phyloP scores from a whole-genome alignment of 2,888 invertebrate genomes.

The Platypus cylindrus region DNA sequence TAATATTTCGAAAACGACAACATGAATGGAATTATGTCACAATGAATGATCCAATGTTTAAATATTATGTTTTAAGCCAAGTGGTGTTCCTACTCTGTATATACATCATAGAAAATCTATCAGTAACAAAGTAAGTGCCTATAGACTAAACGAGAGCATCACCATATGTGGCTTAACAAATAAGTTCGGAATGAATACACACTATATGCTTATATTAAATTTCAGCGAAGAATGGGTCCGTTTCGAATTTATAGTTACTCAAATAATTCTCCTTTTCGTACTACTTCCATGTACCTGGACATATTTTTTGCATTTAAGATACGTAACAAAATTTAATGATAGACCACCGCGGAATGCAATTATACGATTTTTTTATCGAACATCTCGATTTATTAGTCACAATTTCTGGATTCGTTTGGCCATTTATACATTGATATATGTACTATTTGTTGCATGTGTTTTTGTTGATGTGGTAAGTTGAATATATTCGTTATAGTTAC shows the following conservation, averaged over 20 bases:
- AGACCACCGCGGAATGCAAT: conserved; percentile 39
- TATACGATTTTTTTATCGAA: conserved; percentile 45
- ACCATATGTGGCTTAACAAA: no score
- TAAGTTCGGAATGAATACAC: no score
- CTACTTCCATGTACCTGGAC: conserved; percentile 64
- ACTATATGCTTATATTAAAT: no score
- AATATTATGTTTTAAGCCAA: conserved; percentile 59
- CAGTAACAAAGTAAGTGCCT: conserved; percentile 38
- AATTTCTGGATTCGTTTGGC: conserved; percentile 48
- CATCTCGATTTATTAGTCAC: conserved; percentile 48
- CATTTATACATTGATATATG: conserved; percentile 55
- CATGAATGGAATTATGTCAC: conserved; percentile 61
- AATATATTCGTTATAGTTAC: not conserved
- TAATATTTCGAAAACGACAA: conserved; percentile 49
- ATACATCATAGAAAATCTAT: conserved; percentile 48
- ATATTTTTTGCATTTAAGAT: conserved; percentile 32
- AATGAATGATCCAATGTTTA: conserved; percentile 72
- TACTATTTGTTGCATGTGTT: conserved; percentile 50
- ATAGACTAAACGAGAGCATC: no score
- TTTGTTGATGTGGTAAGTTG: conserved; percentile 48
- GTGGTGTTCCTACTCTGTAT: conserved; percentile 46
- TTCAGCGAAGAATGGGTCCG: no score
- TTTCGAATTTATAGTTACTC: conserved; percentile 34
- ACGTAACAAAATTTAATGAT: conserved; percentile 32
- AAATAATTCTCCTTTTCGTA: conserved; percentile 39